Conservation (phyloP, 2,888 invertebrate genomes). For the Mesorhabditis belari region DNA sequence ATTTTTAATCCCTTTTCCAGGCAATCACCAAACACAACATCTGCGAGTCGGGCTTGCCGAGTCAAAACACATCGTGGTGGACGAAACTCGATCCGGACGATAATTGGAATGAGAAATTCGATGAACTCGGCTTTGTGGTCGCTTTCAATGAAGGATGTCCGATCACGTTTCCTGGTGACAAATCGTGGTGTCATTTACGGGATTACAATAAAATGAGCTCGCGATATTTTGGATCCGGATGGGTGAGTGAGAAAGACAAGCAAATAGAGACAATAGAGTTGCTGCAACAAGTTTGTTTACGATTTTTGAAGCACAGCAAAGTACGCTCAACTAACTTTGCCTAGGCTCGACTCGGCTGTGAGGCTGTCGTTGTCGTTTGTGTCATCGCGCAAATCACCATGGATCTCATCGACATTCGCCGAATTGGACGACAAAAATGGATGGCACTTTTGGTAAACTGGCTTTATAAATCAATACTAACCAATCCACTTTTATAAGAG, state of each 20-base stretch:
- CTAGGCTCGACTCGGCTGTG: conserved; percentile 35
- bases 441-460: conserved; percentile 67
- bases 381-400: conserved; percentile 35
- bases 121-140: background rate
- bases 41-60: background rate
- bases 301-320: too few species aligned
- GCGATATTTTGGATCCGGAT: background rate
- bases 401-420: conserved; percentile 37
- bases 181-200: conserved; percentile 16
- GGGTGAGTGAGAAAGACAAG: too few species aligned
- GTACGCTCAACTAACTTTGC: background rate
- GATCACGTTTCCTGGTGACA: background rate
- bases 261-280: too few species aligned
- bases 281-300: too few species aligned
- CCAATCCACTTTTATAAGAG: conserved; percentile 6
- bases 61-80: background rate
- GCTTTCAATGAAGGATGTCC: background rate
- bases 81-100: background rate
- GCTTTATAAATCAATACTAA: background rate
- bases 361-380: conserved; percentile 28
- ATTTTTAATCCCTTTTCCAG: background rate
- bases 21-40: background rate
- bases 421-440: conserved; percentile 45
- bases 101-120: background rate
- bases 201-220: conserved; percentile 9